These are phyloP conservation scores for Takifugu bimaculatus DNA, from an alignment of 2,113 vertebrate genomes.

Conservation along the genomic window DNA sequence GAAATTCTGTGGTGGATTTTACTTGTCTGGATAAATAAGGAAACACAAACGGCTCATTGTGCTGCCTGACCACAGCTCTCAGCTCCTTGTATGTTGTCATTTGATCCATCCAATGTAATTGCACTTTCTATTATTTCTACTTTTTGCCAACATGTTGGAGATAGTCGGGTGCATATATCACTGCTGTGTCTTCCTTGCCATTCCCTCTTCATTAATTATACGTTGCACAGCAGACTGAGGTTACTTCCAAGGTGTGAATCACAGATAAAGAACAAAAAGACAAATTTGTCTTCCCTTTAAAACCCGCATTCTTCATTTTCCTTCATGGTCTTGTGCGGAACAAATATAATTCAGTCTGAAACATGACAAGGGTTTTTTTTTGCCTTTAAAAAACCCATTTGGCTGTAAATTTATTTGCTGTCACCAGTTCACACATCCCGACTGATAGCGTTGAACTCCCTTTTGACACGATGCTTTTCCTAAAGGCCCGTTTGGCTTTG, in stretches of 20 bases:
- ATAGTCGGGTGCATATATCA: neutral
- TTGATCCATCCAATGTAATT: no score
- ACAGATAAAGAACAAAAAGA: neutral
- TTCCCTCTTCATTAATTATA: constrained; percentile 2
- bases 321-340: neutral
- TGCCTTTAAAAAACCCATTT: constrained; percentile 1
- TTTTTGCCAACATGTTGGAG: neutral
- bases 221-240: neutral
- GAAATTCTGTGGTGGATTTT: no score
- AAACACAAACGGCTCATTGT: no score
- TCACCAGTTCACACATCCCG: neutral
- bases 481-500: constrained; percentile 28
- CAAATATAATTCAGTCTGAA: neutral
- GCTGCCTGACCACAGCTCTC: no score
- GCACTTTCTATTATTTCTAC: no score
- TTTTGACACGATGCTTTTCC: constrained; percentile 23
- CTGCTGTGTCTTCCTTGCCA: neutral
- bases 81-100: no score
- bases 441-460: constrained; percentile 11
- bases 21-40: no score
- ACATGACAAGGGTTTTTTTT: neutral
- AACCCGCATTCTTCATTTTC: neutral
- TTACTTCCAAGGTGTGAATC: neutral
- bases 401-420: constrained; percentile 8
- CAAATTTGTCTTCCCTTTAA: constrained; percentile 5